Percentiles rank a stretch among this genome's conserved stretches.
phyloP scores from a whole-genome alignment of 2,888 invertebrate species.

The Temnothorax ravouxi region DNA sequence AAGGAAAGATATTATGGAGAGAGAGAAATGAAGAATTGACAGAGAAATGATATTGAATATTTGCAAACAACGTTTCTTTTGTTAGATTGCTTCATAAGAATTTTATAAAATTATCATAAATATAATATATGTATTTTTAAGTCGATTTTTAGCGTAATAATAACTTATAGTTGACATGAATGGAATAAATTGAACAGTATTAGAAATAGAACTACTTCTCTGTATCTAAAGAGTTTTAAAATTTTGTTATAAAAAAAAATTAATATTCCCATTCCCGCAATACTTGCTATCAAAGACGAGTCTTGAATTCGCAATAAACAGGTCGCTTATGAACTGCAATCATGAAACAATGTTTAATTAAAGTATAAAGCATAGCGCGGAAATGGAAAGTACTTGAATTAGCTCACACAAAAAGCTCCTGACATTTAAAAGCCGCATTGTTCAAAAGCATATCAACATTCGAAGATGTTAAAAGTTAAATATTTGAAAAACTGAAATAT shows the following conservation, averaged over 20 bases:
- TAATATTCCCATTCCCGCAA: not conserved
- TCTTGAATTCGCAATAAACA: not conserved
- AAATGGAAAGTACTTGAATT: constrained; percentile 25
- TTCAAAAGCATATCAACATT: constrained; percentile 41
- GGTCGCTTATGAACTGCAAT: constrained; percentile 21
- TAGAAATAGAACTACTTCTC: not conserved
- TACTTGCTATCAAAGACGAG: not conserved
- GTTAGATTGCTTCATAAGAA: not conserved
- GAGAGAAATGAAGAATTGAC: no score
- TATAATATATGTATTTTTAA: not conserved
- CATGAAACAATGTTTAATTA: constrained; percentile 40
- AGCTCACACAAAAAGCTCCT: not conserved
- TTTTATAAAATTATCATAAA: not conserved
- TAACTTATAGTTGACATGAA: not conserved
- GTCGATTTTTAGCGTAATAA: not conserved
- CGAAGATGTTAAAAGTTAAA: not conserved
- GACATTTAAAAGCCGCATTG: constrained; percentile 41
- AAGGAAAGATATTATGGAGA: not conserved
- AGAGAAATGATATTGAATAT: not conserved
- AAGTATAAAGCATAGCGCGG: not conserved
- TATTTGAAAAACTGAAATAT: constrained; percentile 18
- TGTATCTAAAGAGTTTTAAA: not conserved
- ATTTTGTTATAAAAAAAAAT: constrained; percentile 4
- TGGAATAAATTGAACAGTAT: not conserved
- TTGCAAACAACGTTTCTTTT: not conserved